Evolutionary conservation across 2,888 invertebrate species (phyloP), one percentile per base, ranked within the genome.

Genomic region (Ormyrus thymus): DNA sequence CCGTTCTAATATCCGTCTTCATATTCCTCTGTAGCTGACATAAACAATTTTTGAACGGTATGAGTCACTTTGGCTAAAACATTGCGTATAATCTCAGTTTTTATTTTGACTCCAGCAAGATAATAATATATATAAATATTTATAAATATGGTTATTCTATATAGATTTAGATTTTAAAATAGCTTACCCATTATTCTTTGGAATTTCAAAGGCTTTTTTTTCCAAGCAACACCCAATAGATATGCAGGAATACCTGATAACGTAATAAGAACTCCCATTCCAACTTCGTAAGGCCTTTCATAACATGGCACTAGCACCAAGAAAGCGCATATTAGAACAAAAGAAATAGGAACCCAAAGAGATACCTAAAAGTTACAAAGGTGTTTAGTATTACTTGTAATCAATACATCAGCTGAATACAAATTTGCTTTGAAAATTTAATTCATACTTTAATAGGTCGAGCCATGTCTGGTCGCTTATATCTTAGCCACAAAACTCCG

Each of bases 221-320:
- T 92, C 92, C 94, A 93, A 71, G 91, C 92, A 58, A 97, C 93
- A 56, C 96, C 94, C 0, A 93, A 86, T 85, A 93, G 94, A 90
- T 97, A 97, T 29, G 95, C 94, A 0, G 97, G 97, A 80, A 97
- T 92, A 1, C 97, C 97, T 46, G 95, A 93, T n/a, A 94, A 87
- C 0, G 97, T 96, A 85, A 97, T 96, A 48, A 94, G 86, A 3
- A 94, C 91, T 13, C 97, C 97, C 88, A 95, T 94, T 7, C 94
- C 92, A 51, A 97, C 95, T 87, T 96, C 96, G 58, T 92, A 91
- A 0, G 97, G 97, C 83, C 95, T 94, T 85, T 95, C 95, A 84
- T 95, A 93, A 75, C 95, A 93, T 4, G 97, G 97, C 83, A 96
- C 93, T 72, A 97, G 91, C 7, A 97, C 92, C 61, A 97, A 92